Evolutionary conservation across 2,797 vertebrate species (phyloP).

Genomic region (Austrolebias charrua): DNA sequence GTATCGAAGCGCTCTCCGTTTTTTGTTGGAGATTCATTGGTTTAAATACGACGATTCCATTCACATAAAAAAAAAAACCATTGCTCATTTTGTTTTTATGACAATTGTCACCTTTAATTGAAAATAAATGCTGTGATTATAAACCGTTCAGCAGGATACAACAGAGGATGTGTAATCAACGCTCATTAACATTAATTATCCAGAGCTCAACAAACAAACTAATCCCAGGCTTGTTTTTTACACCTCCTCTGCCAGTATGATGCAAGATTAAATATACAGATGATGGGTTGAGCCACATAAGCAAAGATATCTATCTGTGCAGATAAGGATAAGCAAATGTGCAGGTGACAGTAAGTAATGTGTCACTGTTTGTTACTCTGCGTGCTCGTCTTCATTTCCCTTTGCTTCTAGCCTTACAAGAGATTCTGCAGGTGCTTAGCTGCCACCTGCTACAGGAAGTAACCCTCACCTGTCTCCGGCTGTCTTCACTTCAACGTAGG

Average conservation of each 20-base stretch:
- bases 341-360: slow-evolving; percentile 16
- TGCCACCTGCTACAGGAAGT: slow-evolving; percentile 4
- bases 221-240: slow-evolving; percentile 17
- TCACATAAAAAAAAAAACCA: slow-evolving; percentile 6
- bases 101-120: slow-evolving; percentile 26
- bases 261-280: slow-evolving; percentile 15
- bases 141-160: slow-evolving; percentile 24
- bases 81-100: slow-evolving; percentile 18
- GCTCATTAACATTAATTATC: slow-evolving; percentile 42
- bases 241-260: slow-evolving; percentile 4
- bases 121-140: slow-evolving; percentile 34
- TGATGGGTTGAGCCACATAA: slow-evolving; percentile 3
- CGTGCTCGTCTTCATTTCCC: slow-evolving; percentile 9
- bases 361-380: slow-evolving; percentile 10
- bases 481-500: slow-evolving; percentile 4
- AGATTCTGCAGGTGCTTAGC: slow-evolving; percentile 16
- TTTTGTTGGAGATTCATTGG: not conserved
- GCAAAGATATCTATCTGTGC: slow-evolving; percentile 7
- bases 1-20: not conserved
- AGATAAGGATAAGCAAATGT: slow-evolving; percentile 18
- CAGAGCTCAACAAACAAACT: slow-evolving; percentile 12
- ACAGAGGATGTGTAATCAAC: slow-evolving; percentile 20
- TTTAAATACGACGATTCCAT: slow-evolving; percentile 1
- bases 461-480: slow-evolving; percentile 5
- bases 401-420: not conserved